Evolutionary conservation across 53 echinoderm and acorn worm genomes (phyloP), one percentile per base, ranked within the genome.

Genomic region (Actinopyga echinites): DNA sequence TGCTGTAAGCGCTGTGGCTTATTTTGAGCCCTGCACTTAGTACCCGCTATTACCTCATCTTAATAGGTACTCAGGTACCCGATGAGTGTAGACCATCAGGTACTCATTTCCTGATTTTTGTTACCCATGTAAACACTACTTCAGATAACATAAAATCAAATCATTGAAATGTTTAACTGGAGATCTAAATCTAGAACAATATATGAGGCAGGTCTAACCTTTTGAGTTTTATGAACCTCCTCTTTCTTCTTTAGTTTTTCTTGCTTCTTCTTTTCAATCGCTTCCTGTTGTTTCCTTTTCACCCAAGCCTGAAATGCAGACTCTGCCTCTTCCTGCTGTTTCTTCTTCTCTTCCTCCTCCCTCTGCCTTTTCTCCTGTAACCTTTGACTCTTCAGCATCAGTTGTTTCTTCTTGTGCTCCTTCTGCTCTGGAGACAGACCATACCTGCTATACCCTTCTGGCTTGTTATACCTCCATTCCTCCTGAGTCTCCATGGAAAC

Each of bases 401-500:
- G 58, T 74, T 89, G 89, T 33, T 93, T 86, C 66, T 84, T 88
- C 82, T 88, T 88, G 59, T 83, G 83, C 44, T 95, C 89, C 54
- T 91, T 99, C 85, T 95, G 92, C 68, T 99, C 95, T 13, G 92
- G 89, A 19, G 94, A 90, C 65, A 95, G 81, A 21, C 99, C 99
- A 75, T 99, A 99, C 29, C 43, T 86, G 74, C 95, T 95, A 22
- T 52, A 30, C 57, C 93, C 90, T 11, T 82, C 80, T 9, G 87
- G 84, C 25, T 79, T 85, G 1, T 90, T 82, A 28, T 91, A 89
- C 12, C 57, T 65, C 5, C 61, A 40, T 1, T 53, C 43, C 4
- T 81, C 65, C 2, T 64, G 58, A 10, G 78, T 60, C 4, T 43
- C 69, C 61, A 85, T 37, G 11, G 89, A 56, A 33, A 86, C 90